phyloP scores from a whole-genome alignment of 2,888 invertebrate species.

The Eupithecia subumbrata region DNA sequence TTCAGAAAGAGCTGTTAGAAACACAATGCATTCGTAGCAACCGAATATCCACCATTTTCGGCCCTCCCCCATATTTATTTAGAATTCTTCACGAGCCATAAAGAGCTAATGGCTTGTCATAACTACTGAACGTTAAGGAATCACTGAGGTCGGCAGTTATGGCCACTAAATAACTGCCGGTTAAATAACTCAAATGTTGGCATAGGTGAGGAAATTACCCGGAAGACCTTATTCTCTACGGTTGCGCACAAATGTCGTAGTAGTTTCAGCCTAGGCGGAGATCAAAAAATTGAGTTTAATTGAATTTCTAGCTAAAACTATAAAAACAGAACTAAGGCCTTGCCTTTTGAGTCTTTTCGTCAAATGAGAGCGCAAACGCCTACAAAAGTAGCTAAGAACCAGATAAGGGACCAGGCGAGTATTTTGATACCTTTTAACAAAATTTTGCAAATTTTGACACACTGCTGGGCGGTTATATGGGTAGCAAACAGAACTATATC shows the following conservation, averaged over 20 bases:
- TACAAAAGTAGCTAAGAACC: too few species aligned
- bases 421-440: too few species aligned
- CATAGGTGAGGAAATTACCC: slow-evolving; percentile 53
- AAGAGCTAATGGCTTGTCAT: slow-evolving; percentile 58
- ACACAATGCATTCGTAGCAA: background rate
- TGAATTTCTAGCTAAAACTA: too few species aligned
- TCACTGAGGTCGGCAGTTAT: slow-evolving; percentile 59
- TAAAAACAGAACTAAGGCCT: too few species aligned
- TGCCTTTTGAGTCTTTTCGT: too few species aligned
- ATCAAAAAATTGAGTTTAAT: background rate
- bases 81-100: slow-evolving; percentile 47
- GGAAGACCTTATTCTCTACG: slow-evolving; percentile 10
- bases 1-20: background rate
- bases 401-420: too few species aligned
- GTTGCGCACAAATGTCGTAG: background rate
- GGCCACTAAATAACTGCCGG: slow-evolving; percentile 55
- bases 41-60: background rate
- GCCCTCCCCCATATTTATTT: slow-evolving; percentile 51
- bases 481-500: too few species aligned
- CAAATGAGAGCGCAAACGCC: too few species aligned
- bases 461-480: too few species aligned
- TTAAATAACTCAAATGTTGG: slow-evolving; percentile 46
- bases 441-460: too few species aligned
- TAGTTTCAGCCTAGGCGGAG: background rate
- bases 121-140: slow-evolving; percentile 61